phyloP scores from a whole-genome alignment of 2,888 invertebrate species.

The Saturnia japonica region DNA sequence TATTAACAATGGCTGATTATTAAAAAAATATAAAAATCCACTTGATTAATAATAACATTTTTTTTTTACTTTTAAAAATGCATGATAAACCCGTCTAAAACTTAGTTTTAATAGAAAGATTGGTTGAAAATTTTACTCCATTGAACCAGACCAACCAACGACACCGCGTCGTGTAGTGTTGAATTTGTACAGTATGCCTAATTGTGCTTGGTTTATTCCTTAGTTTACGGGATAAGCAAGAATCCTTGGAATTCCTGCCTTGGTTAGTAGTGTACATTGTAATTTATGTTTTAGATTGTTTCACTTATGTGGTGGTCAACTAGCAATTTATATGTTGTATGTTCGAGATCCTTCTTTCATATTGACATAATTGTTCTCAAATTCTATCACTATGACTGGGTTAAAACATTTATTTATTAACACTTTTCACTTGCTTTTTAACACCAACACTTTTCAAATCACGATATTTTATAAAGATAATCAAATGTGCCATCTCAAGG shows the following conservation, averaged over 20 bases:
- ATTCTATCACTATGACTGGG: conserved; percentile 9
- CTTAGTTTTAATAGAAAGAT: conserved; percentile 29
- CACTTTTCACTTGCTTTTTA: conserved; percentile 70
- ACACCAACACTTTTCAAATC: conserved; percentile 63
- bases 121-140: conserved; percentile 28
- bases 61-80: conserved; percentile 12
- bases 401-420: conserved; percentile 37
- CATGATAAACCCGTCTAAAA: conserved; percentile 19
- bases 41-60: conserved; percentile 20
- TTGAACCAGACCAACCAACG: conserved; percentile 21
- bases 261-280: conserved; percentile 86
- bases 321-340: conserved; percentile 35
- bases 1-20: conserved; percentile 14
- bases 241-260: conserved; percentile 89
- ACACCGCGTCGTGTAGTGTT: conserved; percentile 25
- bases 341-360: background rate
- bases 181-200: conserved; percentile 53
- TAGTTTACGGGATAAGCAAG: conserved; percentile 91
- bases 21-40: conserved; percentile 13
- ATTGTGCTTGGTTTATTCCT: conserved; percentile 78
- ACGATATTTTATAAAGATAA: conserved; percentile 49
- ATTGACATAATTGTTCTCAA: conserved; percentile 16
- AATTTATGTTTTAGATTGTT: conserved; percentile 59
- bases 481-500: conserved; percentile 55
- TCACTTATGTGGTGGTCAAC: conserved; percentile 38